Evolutionary conservation across 2,113 vertebrate genomes (phyloP), one percentile per base, ranked within the genome.

Genomic region (Apeltes quadracus): DNA sequence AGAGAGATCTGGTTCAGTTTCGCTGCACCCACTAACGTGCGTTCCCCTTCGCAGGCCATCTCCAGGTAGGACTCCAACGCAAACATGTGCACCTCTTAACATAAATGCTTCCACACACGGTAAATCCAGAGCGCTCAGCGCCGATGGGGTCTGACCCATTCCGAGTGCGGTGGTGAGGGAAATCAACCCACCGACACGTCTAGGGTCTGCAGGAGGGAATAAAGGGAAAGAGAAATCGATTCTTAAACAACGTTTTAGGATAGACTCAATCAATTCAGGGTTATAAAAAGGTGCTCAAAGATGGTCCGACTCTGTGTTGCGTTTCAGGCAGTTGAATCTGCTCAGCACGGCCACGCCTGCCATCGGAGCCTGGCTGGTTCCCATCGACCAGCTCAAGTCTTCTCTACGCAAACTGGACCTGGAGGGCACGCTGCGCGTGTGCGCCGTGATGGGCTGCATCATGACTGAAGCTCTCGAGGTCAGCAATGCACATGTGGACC

Each of bases 1-100:
- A 95, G 95, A 74, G 97, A 99, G 92, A 98, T 99, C 79, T 99
- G 98, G 98, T 99, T 99, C 88, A 99, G 97, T 87, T 99, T 99
- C 82, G 97, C 98, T 11, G 98, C 98, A 11, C 98, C 97, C 16
- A 99, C 98, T n/a, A 98, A 98, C 22, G 94, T 98, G 56, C 95
- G 96, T 20, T 96, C 97, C 23, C 94, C 95, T n/a, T 88, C 95
- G 3, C 94, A 96, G 76, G 59, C 94, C 36, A 96, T 97, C 86
- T 98, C 97, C 71, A 96, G 96, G 97, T 98, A 90, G 8, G 59
- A 43, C 53, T 22, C 34, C 36, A 22, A 23, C 43, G 7, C 22
- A 20, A n/a, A 22, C 7, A 0, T 14, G 4, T 5, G 1, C 5
- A 41, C 6, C 3, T 8, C 7, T 32, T 25, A 27, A 13, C 4